A percentile compares a stretch with the other conserved stretches of the same genome.
Evolutionary conservation across 2,888 invertebrate genomes (phyloP).

Genomic region (Carabus problematicus): DNA sequence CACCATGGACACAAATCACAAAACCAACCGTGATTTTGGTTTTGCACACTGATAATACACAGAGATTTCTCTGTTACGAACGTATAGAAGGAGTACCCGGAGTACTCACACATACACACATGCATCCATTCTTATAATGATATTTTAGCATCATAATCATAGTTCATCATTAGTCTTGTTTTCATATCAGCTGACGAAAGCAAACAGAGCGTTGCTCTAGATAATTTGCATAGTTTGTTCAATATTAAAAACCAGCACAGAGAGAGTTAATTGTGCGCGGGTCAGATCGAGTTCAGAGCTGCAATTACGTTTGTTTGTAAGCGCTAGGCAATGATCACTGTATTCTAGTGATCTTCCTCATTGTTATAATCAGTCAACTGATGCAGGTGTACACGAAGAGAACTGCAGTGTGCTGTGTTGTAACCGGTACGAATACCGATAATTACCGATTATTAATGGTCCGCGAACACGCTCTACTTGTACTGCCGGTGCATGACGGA

Average conservation of each 20-base stretch:
- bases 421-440: background rate
- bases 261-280: background rate
- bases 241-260: background rate
- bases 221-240: constrained; percentile 14
- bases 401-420: background rate
- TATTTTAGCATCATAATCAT: too few species aligned
- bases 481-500: too few species aligned
- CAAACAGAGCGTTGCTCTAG: background rate
- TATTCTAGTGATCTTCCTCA: background rate
- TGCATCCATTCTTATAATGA: too few species aligned
- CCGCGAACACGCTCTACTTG: background rate
- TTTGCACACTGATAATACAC: too few species aligned
- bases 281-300: constrained; percentile 3
- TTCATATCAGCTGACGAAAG: too few species aligned
- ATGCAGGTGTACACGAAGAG: too few species aligned
- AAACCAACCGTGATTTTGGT: too few species aligned
- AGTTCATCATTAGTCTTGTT: too few species aligned
- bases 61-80: too few species aligned
- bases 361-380: background rate
- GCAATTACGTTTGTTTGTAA: too few species aligned
- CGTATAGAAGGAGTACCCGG: too few species aligned
- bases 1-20: background rate
- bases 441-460: constrained; percentile 4
- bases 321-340: background rate
- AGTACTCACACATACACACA: too few species aligned